Evolutionary conservation across 2,113 vertebrate genomes (phyloP).

Genomic region (Brienomyrus brachyistius): DNA sequence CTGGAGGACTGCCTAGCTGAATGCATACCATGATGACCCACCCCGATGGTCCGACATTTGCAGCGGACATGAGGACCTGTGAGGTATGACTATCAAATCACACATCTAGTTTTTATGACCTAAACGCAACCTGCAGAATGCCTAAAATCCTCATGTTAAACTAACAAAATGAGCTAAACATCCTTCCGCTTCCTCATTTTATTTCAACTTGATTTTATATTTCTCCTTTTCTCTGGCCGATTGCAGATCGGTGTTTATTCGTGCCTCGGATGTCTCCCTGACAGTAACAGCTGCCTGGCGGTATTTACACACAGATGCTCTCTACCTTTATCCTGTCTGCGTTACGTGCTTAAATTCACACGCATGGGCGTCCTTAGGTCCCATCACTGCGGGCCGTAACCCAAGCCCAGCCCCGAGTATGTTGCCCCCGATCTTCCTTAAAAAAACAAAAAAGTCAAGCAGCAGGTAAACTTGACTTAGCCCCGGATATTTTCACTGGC

Average conservation of each 20-base stretch:
- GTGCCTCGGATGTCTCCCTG: not conserved
- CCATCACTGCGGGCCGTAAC: no score
- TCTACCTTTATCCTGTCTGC: not conserved
- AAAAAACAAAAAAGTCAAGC: no score
- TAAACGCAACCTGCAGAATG: not conserved
- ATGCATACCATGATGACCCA: not conserved
- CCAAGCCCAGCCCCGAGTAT: no score
- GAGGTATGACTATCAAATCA: not conserved
- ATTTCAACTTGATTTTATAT: not conserved
- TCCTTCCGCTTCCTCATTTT: not conserved
- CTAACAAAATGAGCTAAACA: not conserved
- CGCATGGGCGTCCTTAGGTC: not conserved
- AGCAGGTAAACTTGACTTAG: no score
- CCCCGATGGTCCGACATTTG: not conserved
- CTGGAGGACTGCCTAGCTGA: not conserved
- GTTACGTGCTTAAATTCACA: not conserved
- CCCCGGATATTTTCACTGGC: no score
- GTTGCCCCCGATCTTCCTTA: no score
- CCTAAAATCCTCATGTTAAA: not conserved
- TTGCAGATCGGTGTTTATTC: not conserved
- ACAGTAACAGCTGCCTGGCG: not conserved
- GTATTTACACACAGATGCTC: not conserved
- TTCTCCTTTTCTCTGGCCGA: not conserved
- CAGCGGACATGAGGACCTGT: not conserved
- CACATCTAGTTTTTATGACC: not conserved